phyloP scores from a whole-genome alignment of 2,888 invertebrate species.

The Stegana nigrithorax region DNA sequence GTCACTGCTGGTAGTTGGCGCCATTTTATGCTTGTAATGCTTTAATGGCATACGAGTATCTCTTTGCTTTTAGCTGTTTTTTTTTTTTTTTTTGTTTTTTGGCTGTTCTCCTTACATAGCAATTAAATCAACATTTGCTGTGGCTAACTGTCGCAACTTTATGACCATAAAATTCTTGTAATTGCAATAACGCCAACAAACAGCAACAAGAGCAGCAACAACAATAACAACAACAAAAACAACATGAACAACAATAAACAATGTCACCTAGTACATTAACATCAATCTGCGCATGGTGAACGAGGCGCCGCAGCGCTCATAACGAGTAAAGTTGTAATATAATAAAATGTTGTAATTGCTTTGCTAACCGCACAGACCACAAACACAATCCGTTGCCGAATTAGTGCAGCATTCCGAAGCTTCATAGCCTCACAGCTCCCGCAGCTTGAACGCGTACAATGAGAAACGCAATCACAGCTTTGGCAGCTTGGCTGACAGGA shows the following conservation, averaged over 20 bases:
- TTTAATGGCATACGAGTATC: background rate
- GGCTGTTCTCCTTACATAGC: background rate
- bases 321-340: background rate
- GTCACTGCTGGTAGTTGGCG: background rate
- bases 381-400: background rate
- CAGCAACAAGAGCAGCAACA: background rate
- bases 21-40: background rate
- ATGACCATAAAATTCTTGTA: slow-evolving; percentile 1
- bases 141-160: slow-evolving; percentile 1
- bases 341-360: slow-evolving; percentile 6
- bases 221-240: background rate
- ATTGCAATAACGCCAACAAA: background rate
- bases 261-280: background rate
- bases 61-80: background rate
- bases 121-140: slow-evolving; percentile 6
- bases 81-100: background rate
- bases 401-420: background rate
- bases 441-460: no score
- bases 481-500: background rate
- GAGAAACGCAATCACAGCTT: background rate
- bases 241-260: background rate
- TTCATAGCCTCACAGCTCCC: background rate
- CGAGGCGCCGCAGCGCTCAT: background rate
- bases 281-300: background rate
- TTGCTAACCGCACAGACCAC: background rate